Evolutionary conservation across 2,888 invertebrate genomes (phyloP), one percentile per base, ranked within the genome.

Genomic region (Monopis laevigella): DNA sequence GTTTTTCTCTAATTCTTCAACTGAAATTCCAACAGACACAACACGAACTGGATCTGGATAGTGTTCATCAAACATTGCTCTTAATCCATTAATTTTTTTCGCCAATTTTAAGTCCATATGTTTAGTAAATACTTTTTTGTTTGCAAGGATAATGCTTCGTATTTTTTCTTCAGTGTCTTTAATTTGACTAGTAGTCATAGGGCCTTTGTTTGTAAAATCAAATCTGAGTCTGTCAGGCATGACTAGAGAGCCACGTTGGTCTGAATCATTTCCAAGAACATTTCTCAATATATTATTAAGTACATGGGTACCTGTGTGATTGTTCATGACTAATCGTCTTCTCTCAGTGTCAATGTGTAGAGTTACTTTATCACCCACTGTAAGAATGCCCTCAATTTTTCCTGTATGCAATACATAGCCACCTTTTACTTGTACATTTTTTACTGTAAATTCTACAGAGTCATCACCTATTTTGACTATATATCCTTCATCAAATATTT

Each of bases 1-100:
- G 73, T 98, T 90, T 17, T 84, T 82, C 61, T 96, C 90, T 30
- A 99, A 82, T 32, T 92, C 84, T 51, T 97, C 96, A 4, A 99
- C 90, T 1, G 97, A 88, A 29, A 96, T 85, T 13, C 98, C 99
- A 51, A 99, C 89, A 17, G 96, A 93, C 29, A 99, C 94, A 4
- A 99, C 87, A 53, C 93, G 83, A 2, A 94, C 93, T 4, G 98
- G 96, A 81, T 99, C 98, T 1, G 98, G 98, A 68, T 99, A 99
- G 8, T 95, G 93, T 83, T 99, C 98, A 66, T 96, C 98, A 77
- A 99, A 99, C 75, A 99, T 97, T 14, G 99, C 99, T 48, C 99
- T 87, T 27, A 98, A 78, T 2, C 97, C 97, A 49, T 90, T 88
- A 47, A 97, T 93, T 48, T 90, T 89, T 81, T 97, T 97, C 10